Evolutionary conservation across 1,140 invertebrate genomes (phyloP).

Genomic region (Solenopsis invicta): DNA sequence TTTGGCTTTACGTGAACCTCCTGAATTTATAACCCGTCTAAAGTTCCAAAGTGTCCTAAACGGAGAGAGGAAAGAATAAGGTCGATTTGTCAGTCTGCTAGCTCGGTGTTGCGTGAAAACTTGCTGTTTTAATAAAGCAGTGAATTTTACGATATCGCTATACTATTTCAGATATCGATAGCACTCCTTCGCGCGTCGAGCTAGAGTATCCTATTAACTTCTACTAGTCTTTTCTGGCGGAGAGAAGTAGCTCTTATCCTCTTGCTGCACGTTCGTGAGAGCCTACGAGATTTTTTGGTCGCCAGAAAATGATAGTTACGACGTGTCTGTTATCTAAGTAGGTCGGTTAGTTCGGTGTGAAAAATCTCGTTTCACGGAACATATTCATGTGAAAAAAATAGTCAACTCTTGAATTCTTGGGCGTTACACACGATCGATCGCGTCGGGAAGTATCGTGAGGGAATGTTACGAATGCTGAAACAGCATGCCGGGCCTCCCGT

Average conservation of each 20-base stretch:
- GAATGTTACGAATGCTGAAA: background rate
- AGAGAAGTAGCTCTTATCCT: background rate
- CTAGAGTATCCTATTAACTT: slow-evolving; percentile 8
- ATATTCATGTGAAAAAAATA: slow-evolving; percentile 1
- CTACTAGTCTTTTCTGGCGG: background rate
- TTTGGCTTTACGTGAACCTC: background rate
- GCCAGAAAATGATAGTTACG: slow-evolving; percentile 35
- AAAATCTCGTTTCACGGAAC: slow-evolving; percentile 39
- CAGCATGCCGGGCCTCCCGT: background rate
- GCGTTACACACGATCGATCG: background rate
- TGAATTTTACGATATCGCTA: slow-evolving; percentile 18
- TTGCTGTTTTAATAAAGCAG: slow-evolving; percentile 1
- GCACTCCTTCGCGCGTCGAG: background rate
- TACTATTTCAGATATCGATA: slow-evolving; percentile 1
- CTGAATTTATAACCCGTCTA: background rate
- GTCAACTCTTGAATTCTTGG: background rate
- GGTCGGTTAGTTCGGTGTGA: background rate
- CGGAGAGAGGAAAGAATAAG: background rate
- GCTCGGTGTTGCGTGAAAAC: background rate
- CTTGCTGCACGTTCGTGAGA: background rate
- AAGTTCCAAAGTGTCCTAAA: background rate
- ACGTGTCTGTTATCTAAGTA: slow-evolving; percentile 38
- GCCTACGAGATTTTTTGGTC: slow-evolving; percentile 24
- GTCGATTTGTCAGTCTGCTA: background rate
- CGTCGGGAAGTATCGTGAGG: background rate